phyloP scores from a whole-genome alignment of 2,888 invertebrate species.

The Argyresthia albistria region DNA sequence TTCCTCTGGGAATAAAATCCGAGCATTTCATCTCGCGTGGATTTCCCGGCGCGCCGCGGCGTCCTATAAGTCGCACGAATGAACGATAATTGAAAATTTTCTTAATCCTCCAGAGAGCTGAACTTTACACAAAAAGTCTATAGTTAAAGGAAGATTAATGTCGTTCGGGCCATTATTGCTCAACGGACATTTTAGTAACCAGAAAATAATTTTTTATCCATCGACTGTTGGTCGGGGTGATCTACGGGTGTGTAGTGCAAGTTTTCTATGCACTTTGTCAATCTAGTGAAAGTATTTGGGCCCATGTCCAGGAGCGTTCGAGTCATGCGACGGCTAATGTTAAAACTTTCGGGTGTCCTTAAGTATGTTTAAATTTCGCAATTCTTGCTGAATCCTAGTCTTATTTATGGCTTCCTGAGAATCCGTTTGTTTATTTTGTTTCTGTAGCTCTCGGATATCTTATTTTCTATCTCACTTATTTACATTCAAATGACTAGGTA shows the following conservation, averaged over 20 bases:
- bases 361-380: slow-evolving; percentile 9
- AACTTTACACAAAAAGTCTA: slow-evolving; percentile 2
- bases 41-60: neutral
- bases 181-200: slow-evolving; percentile 1
- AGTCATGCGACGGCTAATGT: slow-evolving; percentile 25
- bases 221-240: slow-evolving; percentile 8
- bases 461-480: neutral
- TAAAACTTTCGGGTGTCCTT: slow-evolving; percentile 28
- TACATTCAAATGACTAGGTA: no score
- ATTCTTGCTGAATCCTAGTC: slow-evolving; percentile 1
- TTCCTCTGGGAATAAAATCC: slow-evolving; percentile 37
- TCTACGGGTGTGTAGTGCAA: slow-evolving; percentile 5
- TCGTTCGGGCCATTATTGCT: slow-evolving; percentile 6
- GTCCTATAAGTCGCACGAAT: slow-evolving; percentile 1
- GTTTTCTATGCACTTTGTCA: slow-evolving; percentile 10
- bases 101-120: slow-evolving; percentile 29
- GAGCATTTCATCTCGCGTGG: neutral
- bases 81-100: slow-evolving; percentile 46
- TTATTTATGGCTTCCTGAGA: slow-evolving; percentile 1
- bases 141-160: slow-evolving; percentile 7
- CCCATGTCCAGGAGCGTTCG: neutral
- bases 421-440: neutral
- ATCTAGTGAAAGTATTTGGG: slow-evolving; percentile 8
- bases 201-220: slow-evolving; percentile 6
- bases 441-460: neutral